Evolutionary conservation across 2,113 vertebrate species (phyloP), one percentile per base, ranked within the genome.

Genomic region (Eretmochelys imbricata): DNA sequence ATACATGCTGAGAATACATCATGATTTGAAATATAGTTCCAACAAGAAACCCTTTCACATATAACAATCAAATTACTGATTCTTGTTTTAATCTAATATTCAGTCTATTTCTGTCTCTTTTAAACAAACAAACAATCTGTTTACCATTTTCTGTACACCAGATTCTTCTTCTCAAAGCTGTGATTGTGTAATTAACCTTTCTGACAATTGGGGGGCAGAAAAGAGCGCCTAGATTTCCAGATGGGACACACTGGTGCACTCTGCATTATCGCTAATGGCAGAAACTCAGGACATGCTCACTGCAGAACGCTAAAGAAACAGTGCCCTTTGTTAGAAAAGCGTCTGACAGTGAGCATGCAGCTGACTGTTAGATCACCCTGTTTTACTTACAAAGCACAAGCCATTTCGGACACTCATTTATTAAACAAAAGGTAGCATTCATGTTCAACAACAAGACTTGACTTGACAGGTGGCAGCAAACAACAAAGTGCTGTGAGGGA

Each of bases 301-400:
- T 94, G 75, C 54, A 88, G 90, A 42, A 87, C 31, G n/a, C 87
- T 84, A 81, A 91, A 80, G 86, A 90, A 97, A 97, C 93, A 97
- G 81, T 93, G 91, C n/a, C 17, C 59, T 2, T 54, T 54, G 76
- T 96, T 88, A 93, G 89, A 95, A 50, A 81, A 95, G 89, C 16
- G 80, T 81, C 86, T 95, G 72, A 59, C n/a, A 27, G 55, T 72
- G 94, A 90, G 91, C 38, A 93, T 38, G 76, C 94, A 98, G 97
- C 97, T 98, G 98, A 98, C 89, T 38, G 87, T 98, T 96, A 97
- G 85, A 35, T 97, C 97, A 98, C 87, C 16, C 75, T 88, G 89
- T 48, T 92, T 93, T 81, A 82, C 65, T 78, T 90, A 84, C 53
- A 80, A 90, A 96, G 91, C 59, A 86, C 84, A 89, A 95, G 84